Evolutionary conservation across 2,888 invertebrate species (phyloP), one percentile per base, ranked within the genome.

Genomic region (Ophioninae sp.): DNA sequence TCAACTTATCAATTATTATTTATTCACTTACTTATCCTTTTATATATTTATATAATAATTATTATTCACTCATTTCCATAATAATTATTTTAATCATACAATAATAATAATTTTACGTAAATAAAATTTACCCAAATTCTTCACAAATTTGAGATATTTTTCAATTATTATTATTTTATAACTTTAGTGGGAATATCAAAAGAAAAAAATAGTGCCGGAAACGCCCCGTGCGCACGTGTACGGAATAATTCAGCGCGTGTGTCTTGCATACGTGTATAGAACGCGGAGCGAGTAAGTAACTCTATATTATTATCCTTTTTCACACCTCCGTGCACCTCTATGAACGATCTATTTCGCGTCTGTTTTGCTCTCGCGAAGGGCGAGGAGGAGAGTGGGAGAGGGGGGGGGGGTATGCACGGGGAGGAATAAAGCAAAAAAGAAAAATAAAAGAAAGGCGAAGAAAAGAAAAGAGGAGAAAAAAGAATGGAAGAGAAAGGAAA

Each of bases 271-370:
- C 17, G 17, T 51, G 17, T 51, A 51, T 51, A 13, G 13, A 59
- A 68, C 37, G 68, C 41, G 41, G 37, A 56, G 56, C 51, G 20
- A 68, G 73, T 79, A 83, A 87, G 92, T 92, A 92, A 92, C 92
- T 91, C 90, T 92, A 93, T 92, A 92, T 92, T 92, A 91, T 93
- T 92, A 92, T 92, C 92, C 91, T 90, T 91, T 92, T 93, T 93
- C 92, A 92, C 92, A 92, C 92, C 91, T 93, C 89, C 86, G 85
- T 91, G 91, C 89, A 88, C 89, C 86, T 89, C 90, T 89, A 90
- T 90, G 74, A 78, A 68, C 72, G 76, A 71, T 63, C 78, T 69
- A 78, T 78, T 77, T 77, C 69, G 69, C 68, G 41, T 69, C 37
- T 69, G 69, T 78, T 69, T 69, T 78, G 17, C 22, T 69, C 68